phyloP scores from a whole-genome alignment of 1,140 invertebrate species.

The Pinna nobilis region DNA sequence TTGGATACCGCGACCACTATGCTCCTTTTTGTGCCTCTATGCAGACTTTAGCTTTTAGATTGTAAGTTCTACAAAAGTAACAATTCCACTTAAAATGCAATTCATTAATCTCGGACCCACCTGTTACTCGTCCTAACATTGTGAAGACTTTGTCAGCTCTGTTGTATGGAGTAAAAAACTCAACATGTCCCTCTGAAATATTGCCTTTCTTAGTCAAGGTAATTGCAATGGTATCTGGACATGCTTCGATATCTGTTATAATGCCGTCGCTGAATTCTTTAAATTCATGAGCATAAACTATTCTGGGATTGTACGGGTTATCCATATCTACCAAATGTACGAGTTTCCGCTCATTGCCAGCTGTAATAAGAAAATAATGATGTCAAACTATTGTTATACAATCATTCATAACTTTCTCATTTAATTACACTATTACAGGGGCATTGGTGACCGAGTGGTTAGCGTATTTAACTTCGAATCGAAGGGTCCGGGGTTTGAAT shows the following conservation, averaged over 20 bases:
- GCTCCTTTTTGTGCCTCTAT: not conserved
- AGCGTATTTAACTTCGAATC: too few species aligned
- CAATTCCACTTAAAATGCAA: not conserved
- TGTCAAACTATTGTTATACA: too few species aligned
- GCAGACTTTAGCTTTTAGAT: too few species aligned
- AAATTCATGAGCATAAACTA: constrained; percentile 19
- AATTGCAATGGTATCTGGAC: constrained; percentile 22
- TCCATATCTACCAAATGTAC: constrained; percentile 29
- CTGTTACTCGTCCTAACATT: not conserved
- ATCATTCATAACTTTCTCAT: too few species aligned
- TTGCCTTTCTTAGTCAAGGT: not conserved
- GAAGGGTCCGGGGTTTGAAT: too few species aligned
- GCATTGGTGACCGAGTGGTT: too few species aligned
- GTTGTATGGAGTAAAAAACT: constrained; percentile 17
- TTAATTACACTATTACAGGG: too few species aligned
- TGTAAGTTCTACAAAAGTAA: not conserved
- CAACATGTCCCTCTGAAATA: constrained; percentile 12
- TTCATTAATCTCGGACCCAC: not conserved
- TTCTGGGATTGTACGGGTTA: constrained; percentile 3
- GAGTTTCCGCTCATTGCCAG: constrained; percentile 2
- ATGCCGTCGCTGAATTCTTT: not conserved
- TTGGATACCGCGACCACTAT: not conserved
- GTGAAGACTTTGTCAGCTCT: constrained; percentile 5
- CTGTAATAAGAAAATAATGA: not conserved
- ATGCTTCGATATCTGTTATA: constrained; percentile 18